Base-by-base conservation (phyloP, 2,113 vertebrate species). In the Mirza zaza region DNA sequence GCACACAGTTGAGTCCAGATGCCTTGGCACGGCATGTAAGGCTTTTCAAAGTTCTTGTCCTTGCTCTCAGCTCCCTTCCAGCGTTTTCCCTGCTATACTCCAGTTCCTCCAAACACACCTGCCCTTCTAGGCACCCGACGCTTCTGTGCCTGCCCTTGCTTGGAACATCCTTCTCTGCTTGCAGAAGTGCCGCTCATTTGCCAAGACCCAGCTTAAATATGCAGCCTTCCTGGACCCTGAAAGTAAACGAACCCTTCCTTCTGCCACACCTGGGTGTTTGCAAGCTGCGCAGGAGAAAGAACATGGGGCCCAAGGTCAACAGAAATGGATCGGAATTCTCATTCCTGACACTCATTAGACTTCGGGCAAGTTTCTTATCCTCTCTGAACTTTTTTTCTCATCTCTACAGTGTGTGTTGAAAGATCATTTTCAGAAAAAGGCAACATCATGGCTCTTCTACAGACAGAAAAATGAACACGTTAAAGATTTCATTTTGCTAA, bases 401-500 rank as follows among this genome's bases (percentile, higher is more conserved):
- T 94, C 70, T 57, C 68, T 57, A 73, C 48, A n/a, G 18, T 23
- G 0, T 6, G 5, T 76, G 9, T 3, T 67, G 45, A 82, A 55
- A 82, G 65, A 42, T 6, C 8, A n/a, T 90, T 83, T 94, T 90
- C 45, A 70, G 63, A 70, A 80, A 87, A 94, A 87, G 75, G 65
- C 25, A 71, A 70, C 61, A 94, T 80, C 52, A 61, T 48, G 4
- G 50, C 32, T 93, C 11, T 59, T 39, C 61, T 27, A 25, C 42
- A 82, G 65, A 34, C 55, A n/a, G 18, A 70, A 61, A 80, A 71
- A n/a, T 29, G 23, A 50, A 83, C 36, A 29, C 11, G 39, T 63
- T 75, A 15, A 63, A 84, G 18, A 52, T 75, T 84, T 52, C 39
- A 29, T 92, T 73, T 75, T 48, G 36, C 90, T 36, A 39, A n/a